Base-by-base conservation (phyloP, 2,113 vertebrate genomes). In the Muntiacus reevesi region DNA sequence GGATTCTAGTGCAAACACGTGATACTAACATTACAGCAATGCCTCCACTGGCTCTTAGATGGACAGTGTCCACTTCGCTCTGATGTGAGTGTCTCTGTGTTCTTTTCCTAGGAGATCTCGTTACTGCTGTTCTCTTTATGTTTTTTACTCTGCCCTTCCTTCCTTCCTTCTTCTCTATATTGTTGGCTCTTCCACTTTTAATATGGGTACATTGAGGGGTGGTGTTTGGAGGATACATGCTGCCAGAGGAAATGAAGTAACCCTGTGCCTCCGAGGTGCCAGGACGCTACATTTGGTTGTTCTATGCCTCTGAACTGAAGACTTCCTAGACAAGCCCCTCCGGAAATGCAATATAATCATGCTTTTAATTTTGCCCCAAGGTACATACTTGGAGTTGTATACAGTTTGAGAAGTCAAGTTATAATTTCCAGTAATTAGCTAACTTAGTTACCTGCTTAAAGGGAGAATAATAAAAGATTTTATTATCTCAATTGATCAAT, bases 381-480 rank as follows among this genome's bases (percentile, higher is more conserved):
- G 21, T n/a, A 62, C 33, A 4, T 16, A 55, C 52, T 91, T 88
- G 57, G 60, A 45, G 67, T 81, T 76, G 52, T 6, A 55, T 30
- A 87, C 27, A 57, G 33, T 47, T 95, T 81, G n/a, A 86, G 54
- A 82, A 82, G 25, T 57, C 40, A 64, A 50, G 30, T 82, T 89
- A 57, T 52, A 89, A 91, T 93, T 74, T 57, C 43, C 83, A 88
- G 52, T 62, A 74, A 62, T 25, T 91, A 67, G 50, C 33, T 86
- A 86, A 67, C 27, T 86, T 82, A 43, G n/a, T 87, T 91, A 28
- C 28, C 78, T 67, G 17, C 27, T 91, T 55, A 55, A 19, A 81
- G 36, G 21, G 21, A 12, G 14, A 27, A 74, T 88, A 59, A 85
- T 45, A 74, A 81, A 52, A 92, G 11, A 84, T 60, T 94, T 60